Evolutionary conservation across 2,113 vertebrate species (phyloP).

Genomic region (Platysternon megacephalum): DNA sequence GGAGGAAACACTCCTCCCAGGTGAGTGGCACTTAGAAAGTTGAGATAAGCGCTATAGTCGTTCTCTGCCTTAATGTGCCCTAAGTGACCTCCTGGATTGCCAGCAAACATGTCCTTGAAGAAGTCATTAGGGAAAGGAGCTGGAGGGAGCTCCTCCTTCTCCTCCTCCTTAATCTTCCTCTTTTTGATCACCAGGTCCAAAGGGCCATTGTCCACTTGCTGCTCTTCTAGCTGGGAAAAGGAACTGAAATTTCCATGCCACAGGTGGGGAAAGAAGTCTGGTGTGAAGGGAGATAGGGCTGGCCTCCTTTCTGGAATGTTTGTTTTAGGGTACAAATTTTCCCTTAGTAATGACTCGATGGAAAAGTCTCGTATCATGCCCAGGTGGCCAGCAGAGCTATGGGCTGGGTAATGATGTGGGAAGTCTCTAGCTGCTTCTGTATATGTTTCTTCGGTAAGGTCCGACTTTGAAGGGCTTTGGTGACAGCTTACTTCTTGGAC

Average conservation of each 20-base stretch:
- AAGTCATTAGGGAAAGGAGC: constrained; percentile 88
- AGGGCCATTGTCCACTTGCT: constrained; percentile 82
- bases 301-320: constrained; percentile 87
- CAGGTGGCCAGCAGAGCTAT: constrained; percentile 77
- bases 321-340: constrained; percentile 92
- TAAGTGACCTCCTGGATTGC: constrained; percentile 79
- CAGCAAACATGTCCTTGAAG: constrained; percentile 90
- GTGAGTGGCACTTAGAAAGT: constrained; percentile 92
- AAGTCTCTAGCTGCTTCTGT: constrained; percentile 78
- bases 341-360: constrained; percentile 94
- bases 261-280: constrained; percentile 92
- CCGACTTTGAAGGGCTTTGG: constrained; percentile 87
- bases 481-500: constrained; percentile 81
- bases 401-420: constrained; percentile 74
- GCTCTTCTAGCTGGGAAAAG: constrained; percentile 86
- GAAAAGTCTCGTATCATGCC: constrained; percentile 92
- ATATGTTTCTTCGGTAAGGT: constrained; percentile 79
- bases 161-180: constrained; percentile 94
- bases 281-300: constrained; percentile 87
- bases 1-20: constrained; percentile 92
- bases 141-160: constrained; percentile 88
- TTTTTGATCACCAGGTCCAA: constrained; percentile 94
- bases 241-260: constrained; percentile 90
- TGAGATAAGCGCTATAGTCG: constrained; percentile 94
- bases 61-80: constrained; percentile 92